Conservation (phyloP, 2,797 vertebrate genomes). For the Megalops cyprinoides region DNA sequence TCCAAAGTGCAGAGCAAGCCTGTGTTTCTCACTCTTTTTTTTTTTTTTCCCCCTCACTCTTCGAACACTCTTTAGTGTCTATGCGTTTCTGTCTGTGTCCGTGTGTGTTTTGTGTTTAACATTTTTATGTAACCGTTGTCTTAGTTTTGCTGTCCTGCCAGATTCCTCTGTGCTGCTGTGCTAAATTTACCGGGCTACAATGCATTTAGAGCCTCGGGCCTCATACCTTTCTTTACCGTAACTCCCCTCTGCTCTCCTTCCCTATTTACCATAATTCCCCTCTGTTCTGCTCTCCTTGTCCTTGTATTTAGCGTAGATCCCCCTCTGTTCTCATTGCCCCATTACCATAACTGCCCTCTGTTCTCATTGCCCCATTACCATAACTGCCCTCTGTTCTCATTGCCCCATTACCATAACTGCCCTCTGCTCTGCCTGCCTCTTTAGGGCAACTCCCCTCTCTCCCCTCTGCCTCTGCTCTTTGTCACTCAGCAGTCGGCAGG, state of each 20-base stretch:
- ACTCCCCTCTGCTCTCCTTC: neutral
- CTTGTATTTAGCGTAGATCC: no score
- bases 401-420: neutral
- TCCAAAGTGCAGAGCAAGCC: neutral
- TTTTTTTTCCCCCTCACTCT: no score
- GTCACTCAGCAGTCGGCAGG: neutral
- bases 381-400: neutral
- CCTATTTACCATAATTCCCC: neutral
- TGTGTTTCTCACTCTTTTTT: neutral
- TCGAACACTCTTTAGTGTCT: neutral
- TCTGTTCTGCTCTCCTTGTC: neutral
- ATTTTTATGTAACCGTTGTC: neutral
- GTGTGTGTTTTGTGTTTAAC: neutral
- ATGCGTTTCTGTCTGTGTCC: neutral
- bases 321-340: no score
- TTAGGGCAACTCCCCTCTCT: neutral
- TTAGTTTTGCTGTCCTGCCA: neutral
- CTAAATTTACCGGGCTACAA: neutral
- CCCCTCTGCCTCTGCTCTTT: neutral
- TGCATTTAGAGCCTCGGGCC: neutral
- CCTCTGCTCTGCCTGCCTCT: slow-evolving; percentile 6
- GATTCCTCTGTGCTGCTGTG: neutral
- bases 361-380: neutral
- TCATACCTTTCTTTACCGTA: neutral
- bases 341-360: no score